Evolutionary conservation across 2,888 invertebrate species (phyloP), one percentile per base, ranked within the genome.

Genomic region (Brassicogethes aeneus): DNA sequence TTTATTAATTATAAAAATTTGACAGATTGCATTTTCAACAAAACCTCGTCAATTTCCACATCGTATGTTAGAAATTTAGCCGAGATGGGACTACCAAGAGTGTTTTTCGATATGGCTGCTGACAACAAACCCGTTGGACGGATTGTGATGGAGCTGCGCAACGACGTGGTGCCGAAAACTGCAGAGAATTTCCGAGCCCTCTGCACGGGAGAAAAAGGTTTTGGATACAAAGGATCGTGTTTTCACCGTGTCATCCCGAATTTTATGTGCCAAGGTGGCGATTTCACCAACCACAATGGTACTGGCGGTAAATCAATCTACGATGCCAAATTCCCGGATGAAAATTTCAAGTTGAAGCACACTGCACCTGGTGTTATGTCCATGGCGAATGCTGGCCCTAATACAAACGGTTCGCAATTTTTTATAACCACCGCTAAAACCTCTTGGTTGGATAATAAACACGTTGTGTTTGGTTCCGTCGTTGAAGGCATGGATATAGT

Each of bases 201-300:
- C 39, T 97, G 96, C 73, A 96, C 95, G 39, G 93, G 92, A 42
- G 94, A 94, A 68, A 89, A 88, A 69, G 93, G 93, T 47, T 89
- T 89, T 64, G 94, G 94, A 38, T 95, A 86, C 79, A 90, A 90
- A 72, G 85, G 85, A 56, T 90, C 89, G 68, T 86, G 81, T 58
- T 95, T 94, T 81, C 94, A 95, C 71, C 85, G 95, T 59, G 87
- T 95, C 61, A 95, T 95, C 70, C 94, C 94, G 55, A 90, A 91
- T 72, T 95, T 95, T 76, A 95, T 95, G 94, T 88, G 92, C 71
- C 94, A 95, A 75, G 93, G 91, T 41, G 90, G 94, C 55, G 94
- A 94, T 68, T 94, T 95, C 68, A 94, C 93, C 60, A 85, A 88
- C 69, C 69, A 95, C 83, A 89, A 89, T 66, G 94, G 94, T 74